Conservation (phyloP, 2,888 invertebrate species). For the Caenorhabditis uteleia region DNA sequence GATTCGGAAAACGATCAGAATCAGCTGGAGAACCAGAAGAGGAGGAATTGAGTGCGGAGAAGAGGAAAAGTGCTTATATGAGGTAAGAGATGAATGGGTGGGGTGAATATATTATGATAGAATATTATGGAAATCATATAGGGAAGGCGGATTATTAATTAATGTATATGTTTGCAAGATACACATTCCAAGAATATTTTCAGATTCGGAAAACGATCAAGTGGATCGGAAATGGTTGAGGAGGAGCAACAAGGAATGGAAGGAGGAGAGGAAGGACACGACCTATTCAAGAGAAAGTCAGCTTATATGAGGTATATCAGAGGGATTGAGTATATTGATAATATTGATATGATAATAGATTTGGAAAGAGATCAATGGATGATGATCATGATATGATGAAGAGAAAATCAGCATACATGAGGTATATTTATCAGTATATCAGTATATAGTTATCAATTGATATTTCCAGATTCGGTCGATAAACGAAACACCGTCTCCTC, state of each 20-base stretch:
- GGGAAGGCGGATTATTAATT: no score
- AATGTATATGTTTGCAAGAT: neutral
- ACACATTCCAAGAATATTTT: slow-evolving; percentile 5
- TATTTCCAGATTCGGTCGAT: slow-evolving; percentile 4
- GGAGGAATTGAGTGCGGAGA: slow-evolving; percentile 49
- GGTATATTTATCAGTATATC: slow-evolving; percentile 12
- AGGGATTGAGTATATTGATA: neutral
- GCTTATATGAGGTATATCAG: slow-evolving; percentile 61
- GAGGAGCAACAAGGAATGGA: slow-evolving; percentile 46
- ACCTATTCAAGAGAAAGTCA: slow-evolving; percentile 59
- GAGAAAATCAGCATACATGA: slow-evolving; percentile 56
- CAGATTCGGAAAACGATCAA: slow-evolving; percentile 58
- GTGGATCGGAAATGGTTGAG: slow-evolving; percentile 17
- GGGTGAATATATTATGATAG: no score
- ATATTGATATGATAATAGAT: neutral
- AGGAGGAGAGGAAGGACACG: slow-evolving; percentile 46
- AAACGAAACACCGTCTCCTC: neutral
- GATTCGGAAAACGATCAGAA: slow-evolving; percentile 58
- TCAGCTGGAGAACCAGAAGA: slow-evolving; percentile 35
- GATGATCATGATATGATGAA: slow-evolving; percentile 21
- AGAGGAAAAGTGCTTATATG: slow-evolving; percentile 61
- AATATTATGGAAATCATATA: no score
- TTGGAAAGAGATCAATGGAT: neutral
- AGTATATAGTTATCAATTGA: neutral
- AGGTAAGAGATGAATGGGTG: slow-evolving; percentile 50